Evolutionary conservation across 2,888 invertebrate genomes (phyloP), one percentile per base, ranked within the genome.

Genomic region (Elysia crispata): DNA sequence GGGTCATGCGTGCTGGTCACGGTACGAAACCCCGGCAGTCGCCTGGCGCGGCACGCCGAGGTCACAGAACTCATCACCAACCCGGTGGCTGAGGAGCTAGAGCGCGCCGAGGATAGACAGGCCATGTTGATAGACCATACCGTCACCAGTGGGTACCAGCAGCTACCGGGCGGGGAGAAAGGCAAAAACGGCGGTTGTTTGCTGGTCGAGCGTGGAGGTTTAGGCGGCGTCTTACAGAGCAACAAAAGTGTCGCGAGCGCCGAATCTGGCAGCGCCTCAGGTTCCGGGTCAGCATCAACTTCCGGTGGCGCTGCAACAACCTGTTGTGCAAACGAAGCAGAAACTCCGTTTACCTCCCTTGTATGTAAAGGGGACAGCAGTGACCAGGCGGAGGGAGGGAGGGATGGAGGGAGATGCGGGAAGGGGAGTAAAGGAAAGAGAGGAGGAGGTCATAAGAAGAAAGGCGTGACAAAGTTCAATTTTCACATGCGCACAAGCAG

Each of bases 61-160:
- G 96, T 96, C 85, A 96, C 97, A 0, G 97, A 97, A 90, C 96
- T 97, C 91, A 97, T 97, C 93, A 93, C 97, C 86, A 96, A 97
- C 50, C 96, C 97, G 1, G 97, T 97, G 80, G 95, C 95, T 0
- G 86, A 86, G 66, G 86, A 86, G 70, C 28, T 86, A 23, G 88
- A 86, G 69, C 76, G 83, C 79, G 72, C 77, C 30, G 83, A 83
- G 67, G 82, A 80, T 18, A 75, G 76, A 18, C 76, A 67, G 28
- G 76, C 75, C 0, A 76, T 69, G 76, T 11, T 41, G 41, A 41
- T 41, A 6, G 41, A 41, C 41, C 41, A 41, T 11, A 41, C 41
- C 5, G 41, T 41, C 5, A 41, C 41, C 41, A 41, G 41, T 41
- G 41, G 41, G 5, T 41, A 41, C 41, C 41, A 41, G 41, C 3